Conservation (phyloP, 2,888 invertebrate genomes). For the Temnothorax ravouxi region DNA sequence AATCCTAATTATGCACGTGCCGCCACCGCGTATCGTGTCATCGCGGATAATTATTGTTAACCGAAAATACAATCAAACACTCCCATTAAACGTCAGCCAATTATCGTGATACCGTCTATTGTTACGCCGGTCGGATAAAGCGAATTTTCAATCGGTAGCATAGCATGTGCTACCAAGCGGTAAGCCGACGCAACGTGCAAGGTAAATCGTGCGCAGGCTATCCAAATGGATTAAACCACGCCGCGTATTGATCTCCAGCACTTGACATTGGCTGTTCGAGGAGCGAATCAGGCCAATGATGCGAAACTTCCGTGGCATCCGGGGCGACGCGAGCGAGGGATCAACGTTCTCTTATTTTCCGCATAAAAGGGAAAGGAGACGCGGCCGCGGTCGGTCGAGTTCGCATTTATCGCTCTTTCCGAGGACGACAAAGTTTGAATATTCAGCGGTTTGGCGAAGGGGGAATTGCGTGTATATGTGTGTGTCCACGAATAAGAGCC, state of each 20-base stretch:
- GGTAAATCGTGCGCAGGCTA: slow-evolving; percentile 28
- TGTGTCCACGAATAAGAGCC: slow-evolving; percentile 46
- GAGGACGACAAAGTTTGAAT: slow-evolving; percentile 73
- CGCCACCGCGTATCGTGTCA: background rate
- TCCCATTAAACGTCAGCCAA: slow-evolving; percentile 53
- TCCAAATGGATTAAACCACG: slow-evolving; percentile 30
- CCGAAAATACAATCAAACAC: slow-evolving; percentile 44
- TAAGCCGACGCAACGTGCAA: slow-evolving; percentile 15
- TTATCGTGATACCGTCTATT: slow-evolving; percentile 46
- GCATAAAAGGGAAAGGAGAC: slow-evolving; percentile 4
- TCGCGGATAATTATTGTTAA: slow-evolving; percentile 31
- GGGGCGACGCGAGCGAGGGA: slow-evolving; percentile 6
- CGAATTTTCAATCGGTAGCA: slow-evolving; percentile 39
- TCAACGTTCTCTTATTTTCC: slow-evolving; percentile 34
- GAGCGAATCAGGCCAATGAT: slow-evolving; percentile 35
- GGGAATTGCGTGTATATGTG: slow-evolving; percentile 33
- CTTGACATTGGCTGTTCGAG: slow-evolving; percentile 40
- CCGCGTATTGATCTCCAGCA: slow-evolving; percentile 19
- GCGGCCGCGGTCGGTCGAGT: slow-evolving; percentile 45
- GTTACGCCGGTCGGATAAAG: slow-evolving; percentile 33
- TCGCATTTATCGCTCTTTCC: slow-evolving; percentile 73
- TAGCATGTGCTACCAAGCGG: background rate
- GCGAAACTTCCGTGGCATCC: slow-evolving; percentile 29
- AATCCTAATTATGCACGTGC: slow-evolving; percentile 37
- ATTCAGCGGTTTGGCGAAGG: slow-evolving; percentile 74